phyloP scores from a whole-genome alignment of 1,140 invertebrate species.

The Ooceraea biroi region DNA sequence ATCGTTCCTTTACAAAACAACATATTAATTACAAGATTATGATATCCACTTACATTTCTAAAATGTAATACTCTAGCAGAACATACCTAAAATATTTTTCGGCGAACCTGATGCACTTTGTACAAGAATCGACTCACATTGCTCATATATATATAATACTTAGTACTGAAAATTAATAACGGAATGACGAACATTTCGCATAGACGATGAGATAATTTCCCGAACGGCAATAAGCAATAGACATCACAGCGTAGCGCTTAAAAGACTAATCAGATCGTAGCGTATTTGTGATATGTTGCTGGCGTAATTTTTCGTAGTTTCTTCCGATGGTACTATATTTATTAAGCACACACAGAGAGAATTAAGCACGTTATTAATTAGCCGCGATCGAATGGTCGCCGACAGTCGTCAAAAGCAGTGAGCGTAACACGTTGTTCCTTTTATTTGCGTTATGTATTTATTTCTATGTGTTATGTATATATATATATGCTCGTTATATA shows the following conservation, averaged over 20 bases:
- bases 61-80: background rate
- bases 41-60: no score
- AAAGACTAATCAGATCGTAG: background rate
- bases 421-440: constrained; percentile 46
- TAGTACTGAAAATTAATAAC: background rate
- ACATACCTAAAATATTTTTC: background rate
- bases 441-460: constrained; percentile 12
- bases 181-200: background rate
- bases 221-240: constrained; percentile 63
- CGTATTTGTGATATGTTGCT: constrained; percentile 9
- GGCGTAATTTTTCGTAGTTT: constrained; percentile 36
- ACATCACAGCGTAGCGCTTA: constrained; percentile 16
- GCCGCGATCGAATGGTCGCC: constrained; percentile 53
- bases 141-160: constrained; percentile 6
- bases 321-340: constrained; percentile 49
- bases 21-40: no score
- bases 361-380: constrained; percentile 30
- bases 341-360: constrained; percentile 4
- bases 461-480: background rate
- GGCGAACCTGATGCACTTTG: background rate
- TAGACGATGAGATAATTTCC: constrained; percentile 38
- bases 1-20: background rate
- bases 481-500: background rate
- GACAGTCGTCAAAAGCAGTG: constrained; percentile 55
- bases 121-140: constrained; percentile 30